Base-by-base conservation (phyloP, 2,113 vertebrate species). In the Pseudorectes ferrugineus region DNA sequence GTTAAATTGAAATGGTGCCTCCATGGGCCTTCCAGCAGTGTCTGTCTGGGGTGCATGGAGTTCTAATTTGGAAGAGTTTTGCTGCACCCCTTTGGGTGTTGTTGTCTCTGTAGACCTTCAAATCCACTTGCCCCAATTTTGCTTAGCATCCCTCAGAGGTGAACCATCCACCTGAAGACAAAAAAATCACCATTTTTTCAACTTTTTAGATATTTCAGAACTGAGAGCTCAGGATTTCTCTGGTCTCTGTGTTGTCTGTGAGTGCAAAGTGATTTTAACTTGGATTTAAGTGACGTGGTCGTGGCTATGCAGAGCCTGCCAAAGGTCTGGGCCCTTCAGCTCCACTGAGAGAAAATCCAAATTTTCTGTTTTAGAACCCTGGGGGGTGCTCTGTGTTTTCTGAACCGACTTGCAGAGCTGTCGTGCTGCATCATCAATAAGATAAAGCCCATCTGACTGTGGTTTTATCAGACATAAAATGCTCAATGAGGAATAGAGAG, bases 261-360 rank as follows among this genome's bases (percentile, higher is more conserved):
- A 28, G 38, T 5, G 38, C 45, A 18, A 36, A 79, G 36, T 5
- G 52, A 9, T 12, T 48, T 29, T 7, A 36, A 6, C 10, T 36
- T 17, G 36, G n/a, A 1, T 16, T 29, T 16, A 10, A 59, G 74
- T 12, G 8, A 3, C 0, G 33, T 29, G 55, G 26, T 23, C 22
- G 42, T 61, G 92, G 68, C 57, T 17, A 51, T 36, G 81, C 81
- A 22, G 90, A 61, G 52, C 12, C 2, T 10, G 6, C 57, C 33
- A 2, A 14, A 6, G 52, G 14, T 7, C 16, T 46, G 5, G 18
- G 12, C 17, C 29, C 48, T 20, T 31, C 2, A 14, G 12, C 49
- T 28, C 21, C 33, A 1, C 20, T 2, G 75, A 5, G n/a, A 59
- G 6, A 21, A 13, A 35, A 26, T 1, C 1, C 12, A 12, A 6